Evolutionary conservation across 2,113 vertebrate genomes (phyloP).

Genomic region (Gorsachius goisagi): DNA sequence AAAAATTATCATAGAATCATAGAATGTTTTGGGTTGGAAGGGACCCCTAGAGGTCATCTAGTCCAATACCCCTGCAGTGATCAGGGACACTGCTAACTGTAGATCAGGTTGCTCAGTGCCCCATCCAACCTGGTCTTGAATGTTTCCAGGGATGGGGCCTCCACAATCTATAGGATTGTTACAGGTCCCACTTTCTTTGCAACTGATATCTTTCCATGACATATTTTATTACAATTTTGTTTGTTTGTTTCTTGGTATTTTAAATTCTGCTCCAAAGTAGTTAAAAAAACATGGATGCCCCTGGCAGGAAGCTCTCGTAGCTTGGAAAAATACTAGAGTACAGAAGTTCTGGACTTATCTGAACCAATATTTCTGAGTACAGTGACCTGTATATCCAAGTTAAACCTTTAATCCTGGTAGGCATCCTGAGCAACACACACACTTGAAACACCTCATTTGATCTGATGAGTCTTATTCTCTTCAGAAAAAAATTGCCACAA

Average conservation of each 20-base stretch:
- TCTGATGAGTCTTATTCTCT: not conserved
- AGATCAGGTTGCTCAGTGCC: too few species aligned
- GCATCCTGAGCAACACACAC: not conserved
- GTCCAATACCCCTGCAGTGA: too few species aligned
- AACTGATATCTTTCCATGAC: not conserved
- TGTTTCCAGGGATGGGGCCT: too few species aligned
- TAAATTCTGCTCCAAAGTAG: not conserved
- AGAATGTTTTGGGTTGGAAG: too few species aligned
- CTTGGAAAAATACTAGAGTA: not conserved
- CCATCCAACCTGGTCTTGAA: too few species aligned
- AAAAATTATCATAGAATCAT: not conserved
- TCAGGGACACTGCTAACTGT: too few species aligned
- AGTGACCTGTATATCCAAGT: not conserved
- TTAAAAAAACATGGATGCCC: not conserved
- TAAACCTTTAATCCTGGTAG: not conserved
- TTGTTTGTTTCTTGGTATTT: not conserved
- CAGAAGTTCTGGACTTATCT: not conserved
- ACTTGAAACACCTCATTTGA: not conserved
- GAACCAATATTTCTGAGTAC: not conserved
- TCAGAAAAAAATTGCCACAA: not conserved
- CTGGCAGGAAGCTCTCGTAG: not conserved
- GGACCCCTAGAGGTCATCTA: too few species aligned
- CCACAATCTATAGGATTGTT: not conserved
- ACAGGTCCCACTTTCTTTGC: not conserved
- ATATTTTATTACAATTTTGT: not conserved